Conservation (phyloP, 2,113 vertebrate species). For the Vanacampus margaritifer region DNA sequence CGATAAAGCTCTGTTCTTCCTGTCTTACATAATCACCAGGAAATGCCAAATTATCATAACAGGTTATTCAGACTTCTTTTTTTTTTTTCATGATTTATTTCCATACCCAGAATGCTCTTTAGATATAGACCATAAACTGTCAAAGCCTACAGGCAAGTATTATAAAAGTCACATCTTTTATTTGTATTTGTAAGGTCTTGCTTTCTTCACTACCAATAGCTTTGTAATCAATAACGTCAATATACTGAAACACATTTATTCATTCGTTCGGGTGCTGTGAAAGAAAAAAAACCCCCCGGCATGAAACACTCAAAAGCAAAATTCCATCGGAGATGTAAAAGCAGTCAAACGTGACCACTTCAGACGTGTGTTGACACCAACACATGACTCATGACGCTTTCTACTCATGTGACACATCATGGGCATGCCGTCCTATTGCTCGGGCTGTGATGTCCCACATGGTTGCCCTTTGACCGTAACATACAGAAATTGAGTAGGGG, state of each 20-base stretch:
- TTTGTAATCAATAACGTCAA: neutral
- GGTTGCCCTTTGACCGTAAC: neutral
- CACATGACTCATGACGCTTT: neutral
- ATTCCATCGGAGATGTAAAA: no score
- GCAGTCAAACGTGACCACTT: neutral
- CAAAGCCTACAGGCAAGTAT: neutral
- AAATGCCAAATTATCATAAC: neutral
- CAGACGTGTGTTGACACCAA: neutral
- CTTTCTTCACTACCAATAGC: neutral
- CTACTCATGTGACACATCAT: neutral
- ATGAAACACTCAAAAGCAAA: neutral
- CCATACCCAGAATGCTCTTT: neutral
- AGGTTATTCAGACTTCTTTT: neutral
- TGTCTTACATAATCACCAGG: neutral
- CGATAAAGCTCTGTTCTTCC: neutral
- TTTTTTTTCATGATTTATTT: neutral
- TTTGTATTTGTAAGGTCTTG: no score
- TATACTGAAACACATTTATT: neutral
- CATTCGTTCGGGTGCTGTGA: neutral
- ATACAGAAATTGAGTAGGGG: neutral
- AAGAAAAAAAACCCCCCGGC: neutral
- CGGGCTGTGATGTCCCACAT: neutral
- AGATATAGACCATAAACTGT: neutral
- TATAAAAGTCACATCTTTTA: neutral
- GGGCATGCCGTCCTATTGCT: neutral